These are phyloP conservation scores for Rhodinocichla rosea DNA, from an alignment of 2,113 vertebrate genomes.

Conservation along the genomic window DNA sequence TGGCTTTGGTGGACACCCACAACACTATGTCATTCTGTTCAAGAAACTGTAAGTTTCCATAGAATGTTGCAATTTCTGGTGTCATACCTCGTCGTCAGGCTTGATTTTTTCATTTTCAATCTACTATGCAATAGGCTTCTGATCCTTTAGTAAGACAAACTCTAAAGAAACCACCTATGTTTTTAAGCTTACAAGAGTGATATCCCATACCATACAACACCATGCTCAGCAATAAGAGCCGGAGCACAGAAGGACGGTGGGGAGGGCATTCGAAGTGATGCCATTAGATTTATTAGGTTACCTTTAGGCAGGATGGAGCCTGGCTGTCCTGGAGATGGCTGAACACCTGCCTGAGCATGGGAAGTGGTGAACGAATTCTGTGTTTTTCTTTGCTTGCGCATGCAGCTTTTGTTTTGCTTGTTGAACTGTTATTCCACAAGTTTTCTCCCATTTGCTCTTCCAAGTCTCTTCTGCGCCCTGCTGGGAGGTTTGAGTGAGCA, in stretches of 20 bases:
- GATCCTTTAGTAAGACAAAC: background rate
- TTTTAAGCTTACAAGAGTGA: background rate
- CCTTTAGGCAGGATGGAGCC: rapidly evolving
- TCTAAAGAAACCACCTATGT: background rate
- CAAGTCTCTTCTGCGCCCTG: rapidly evolving
- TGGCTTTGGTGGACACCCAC: background rate
- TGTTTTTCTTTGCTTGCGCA: rapidly evolving
- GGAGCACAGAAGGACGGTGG: background rate
- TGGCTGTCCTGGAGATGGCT: background rate
- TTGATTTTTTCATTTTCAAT: background rate
- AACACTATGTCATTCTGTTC: background rate
- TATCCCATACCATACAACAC: background rate
- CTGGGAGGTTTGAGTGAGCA: rapidly evolving
- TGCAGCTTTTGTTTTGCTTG: background rate
- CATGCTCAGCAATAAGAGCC: background rate
- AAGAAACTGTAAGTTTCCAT: background rate
- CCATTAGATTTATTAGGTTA: background rate
- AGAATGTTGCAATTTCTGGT: background rate
- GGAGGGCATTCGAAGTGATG: rapidly evolving
- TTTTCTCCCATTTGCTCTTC: background rate
- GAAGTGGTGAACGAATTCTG: rapidly evolving
- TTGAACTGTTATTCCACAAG: rapidly evolving
- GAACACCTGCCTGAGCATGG: background rate
- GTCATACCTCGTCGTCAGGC: background rate
- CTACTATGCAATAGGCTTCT: background rate